Evolutionary conservation across 2,888 invertebrate species (phyloP).

Genomic region (Teinopalpus imperialis): DNA sequence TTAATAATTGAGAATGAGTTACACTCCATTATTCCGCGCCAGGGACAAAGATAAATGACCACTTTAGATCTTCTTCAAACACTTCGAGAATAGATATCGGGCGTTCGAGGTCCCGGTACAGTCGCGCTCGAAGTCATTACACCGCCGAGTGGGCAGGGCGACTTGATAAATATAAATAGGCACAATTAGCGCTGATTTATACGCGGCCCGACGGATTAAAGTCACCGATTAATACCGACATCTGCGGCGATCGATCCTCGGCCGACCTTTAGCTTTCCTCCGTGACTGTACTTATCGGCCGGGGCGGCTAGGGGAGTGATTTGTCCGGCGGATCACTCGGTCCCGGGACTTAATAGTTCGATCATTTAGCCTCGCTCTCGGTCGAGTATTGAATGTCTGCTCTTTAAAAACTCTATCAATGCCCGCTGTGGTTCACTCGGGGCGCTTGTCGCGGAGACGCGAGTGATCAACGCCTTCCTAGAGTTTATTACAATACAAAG

Average conservation of each 20-base stretch:
- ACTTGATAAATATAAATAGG: slow-evolving; percentile 74
- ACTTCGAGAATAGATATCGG: slow-evolving; percentile 8
- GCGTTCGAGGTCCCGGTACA: slow-evolving; percentile 37
- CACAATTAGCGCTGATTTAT: slow-evolving; percentile 73
- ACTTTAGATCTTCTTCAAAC: slow-evolving; percentile 12
- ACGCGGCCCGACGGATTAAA: slow-evolving; percentile 66
- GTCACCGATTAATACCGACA: slow-evolving; percentile 73
- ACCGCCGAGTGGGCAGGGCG: slow-evolving; percentile 41
- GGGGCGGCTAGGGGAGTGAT: slow-evolving; percentile 26
- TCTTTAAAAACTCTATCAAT: slow-evolving; percentile 22
- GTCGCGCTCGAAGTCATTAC: slow-evolving; percentile 49
- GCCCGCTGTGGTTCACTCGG: slow-evolving; percentile 11
- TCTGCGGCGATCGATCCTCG: slow-evolving; percentile 70
- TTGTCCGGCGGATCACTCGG: slow-evolving; percentile 24
- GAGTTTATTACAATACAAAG: too few relatives aligned
- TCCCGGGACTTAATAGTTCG: slow-evolving; percentile 28
- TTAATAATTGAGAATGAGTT: slow-evolving; percentile 26
- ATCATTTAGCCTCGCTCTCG: slow-evolving; percentile 23
- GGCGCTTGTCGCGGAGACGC: background rate
- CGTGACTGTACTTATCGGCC: slow-evolving; percentile 62
- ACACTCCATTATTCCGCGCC: slow-evolving; percentile 14
- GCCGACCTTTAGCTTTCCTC: slow-evolving; percentile 70
- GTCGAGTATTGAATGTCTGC: slow-evolving; percentile 16
- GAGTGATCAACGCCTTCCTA: too few relatives aligned
- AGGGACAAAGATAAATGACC: slow-evolving; percentile 4